phyloP scores from a whole-genome alignment of 53 echinoderm and acorn worm genomes.

The Holothuria scabra region DNA sequence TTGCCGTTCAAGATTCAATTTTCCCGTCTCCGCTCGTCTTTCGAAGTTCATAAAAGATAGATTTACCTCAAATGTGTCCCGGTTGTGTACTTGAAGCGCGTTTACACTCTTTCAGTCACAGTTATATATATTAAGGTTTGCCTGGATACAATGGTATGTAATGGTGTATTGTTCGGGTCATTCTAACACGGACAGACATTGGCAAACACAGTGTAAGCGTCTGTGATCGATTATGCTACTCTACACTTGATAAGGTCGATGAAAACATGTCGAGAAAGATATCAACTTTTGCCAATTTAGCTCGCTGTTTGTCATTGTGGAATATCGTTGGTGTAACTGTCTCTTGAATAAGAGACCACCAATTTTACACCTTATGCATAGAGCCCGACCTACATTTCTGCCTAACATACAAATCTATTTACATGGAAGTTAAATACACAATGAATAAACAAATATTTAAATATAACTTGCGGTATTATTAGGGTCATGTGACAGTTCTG shows the following conservation, averaged over 20 bases:
- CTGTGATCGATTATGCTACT: constrained; percentile 14
- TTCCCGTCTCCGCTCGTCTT: constrained; percentile 4
- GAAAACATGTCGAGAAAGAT: too few relatives aligned
- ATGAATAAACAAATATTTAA: too few relatives aligned
- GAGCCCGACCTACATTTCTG: too few relatives aligned
- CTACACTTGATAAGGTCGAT: constrained; percentile 10
- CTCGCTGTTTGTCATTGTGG: too few relatives aligned
- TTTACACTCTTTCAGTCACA: constrained; percentile 11
- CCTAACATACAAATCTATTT: too few relatives aligned
- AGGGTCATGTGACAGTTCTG: too few relatives aligned
- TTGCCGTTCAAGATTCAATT: constrained; percentile 38
- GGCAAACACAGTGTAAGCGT: constrained; percentile 8
- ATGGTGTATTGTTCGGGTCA: constrained; percentile 26
- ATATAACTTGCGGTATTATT: too few relatives aligned
- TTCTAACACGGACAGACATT: constrained; percentile 11
- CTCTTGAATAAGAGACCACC: too few relatives aligned
- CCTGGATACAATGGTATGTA: constrained; percentile 12
- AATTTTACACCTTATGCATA: too few relatives aligned
- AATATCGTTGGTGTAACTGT: too few relatives aligned
- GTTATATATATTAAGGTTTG: constrained; percentile 25
- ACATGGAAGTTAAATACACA: too few relatives aligned
- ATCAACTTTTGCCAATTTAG: too few relatives aligned
- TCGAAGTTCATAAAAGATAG: constrained; percentile 31
- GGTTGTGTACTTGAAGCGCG: not conserved
- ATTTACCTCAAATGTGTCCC: constrained; percentile 27